Evolutionary conservation across 2,888 invertebrate genomes (phyloP).

Genomic region (Eutolmus rufibarbis): DNA sequence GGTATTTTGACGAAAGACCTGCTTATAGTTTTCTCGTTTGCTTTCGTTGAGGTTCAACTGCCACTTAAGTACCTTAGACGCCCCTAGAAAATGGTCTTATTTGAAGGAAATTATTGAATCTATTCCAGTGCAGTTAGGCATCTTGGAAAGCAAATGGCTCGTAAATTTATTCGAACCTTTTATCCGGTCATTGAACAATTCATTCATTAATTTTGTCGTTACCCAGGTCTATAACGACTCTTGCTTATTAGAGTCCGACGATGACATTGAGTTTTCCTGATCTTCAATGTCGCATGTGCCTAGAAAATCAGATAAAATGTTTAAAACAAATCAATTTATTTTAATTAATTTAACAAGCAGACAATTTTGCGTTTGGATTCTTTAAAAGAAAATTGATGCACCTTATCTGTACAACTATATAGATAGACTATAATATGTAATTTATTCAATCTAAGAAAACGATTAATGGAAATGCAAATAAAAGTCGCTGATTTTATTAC

Average conservation of each 20-base stretch:
- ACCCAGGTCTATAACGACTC: not conserved
- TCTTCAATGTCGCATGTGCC: not conserved
- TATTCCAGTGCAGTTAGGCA: not conserved
- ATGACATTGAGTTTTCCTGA: not conserved
- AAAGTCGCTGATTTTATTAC: too few species aligned
- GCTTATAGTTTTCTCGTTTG: not conserved
- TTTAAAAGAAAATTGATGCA: not conserved
- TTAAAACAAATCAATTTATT: not conserved
- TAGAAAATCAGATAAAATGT: not conserved
- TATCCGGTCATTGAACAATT: not conserved
- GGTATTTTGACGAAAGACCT: conserved; percentile 4
- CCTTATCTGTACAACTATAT: not conserved
- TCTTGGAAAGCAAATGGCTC: not conserved
- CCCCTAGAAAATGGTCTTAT: not conserved
- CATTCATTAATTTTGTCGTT: not conserved
- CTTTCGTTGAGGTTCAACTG: conserved; percentile 2
- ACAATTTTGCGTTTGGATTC: not conserved
- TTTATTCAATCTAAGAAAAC: not conserved
- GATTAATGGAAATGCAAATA: too few species aligned
- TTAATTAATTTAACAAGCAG: not conserved
- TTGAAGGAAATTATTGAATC: not conserved
- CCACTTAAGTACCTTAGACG: not conserved
- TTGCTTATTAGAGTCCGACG: not conserved
- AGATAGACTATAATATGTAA: not conserved
- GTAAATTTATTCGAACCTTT: not conserved